Evolutionary conservation across 2,888 invertebrate species (phyloP).

Genomic region (Monopis laevigella): DNA sequence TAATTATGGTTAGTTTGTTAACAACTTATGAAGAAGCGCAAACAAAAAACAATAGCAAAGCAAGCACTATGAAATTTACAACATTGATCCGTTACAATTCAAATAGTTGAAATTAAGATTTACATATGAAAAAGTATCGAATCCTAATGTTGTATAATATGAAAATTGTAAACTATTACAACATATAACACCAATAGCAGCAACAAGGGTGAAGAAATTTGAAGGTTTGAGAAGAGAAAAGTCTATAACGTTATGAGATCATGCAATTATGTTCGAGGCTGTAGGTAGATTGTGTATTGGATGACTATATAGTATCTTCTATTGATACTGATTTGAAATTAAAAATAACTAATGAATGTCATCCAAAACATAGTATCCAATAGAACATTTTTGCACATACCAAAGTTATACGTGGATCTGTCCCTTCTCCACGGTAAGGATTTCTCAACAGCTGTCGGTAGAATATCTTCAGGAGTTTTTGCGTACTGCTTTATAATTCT

Average conservation of each 20-base stretch:
- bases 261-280: conserved; percentile 5
- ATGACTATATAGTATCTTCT: no score
- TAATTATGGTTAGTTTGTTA: no score
- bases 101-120: no score
- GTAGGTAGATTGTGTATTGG: conserved; percentile 7
- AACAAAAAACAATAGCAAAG: no score
- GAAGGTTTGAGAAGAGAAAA: background rate
- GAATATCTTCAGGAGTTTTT: conserved; percentile 69
- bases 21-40: no score
- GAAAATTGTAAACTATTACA: background rate
- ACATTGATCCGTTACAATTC: no score
- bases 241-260: background rate
- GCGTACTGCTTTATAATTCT: conserved; percentile 76
- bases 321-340: no score
- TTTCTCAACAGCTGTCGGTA: conserved; percentile 81
- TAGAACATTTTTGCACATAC: conserved; percentile 55
- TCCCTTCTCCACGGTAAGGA: conserved; percentile 87
- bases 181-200: conserved; percentile 1
- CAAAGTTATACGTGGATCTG: conserved; percentile 76
- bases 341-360: background rate
- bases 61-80: no score
- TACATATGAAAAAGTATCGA: no score
- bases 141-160: background rate
- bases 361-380: conserved; percentile 8
- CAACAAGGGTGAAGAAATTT: background rate